Evolutionary conservation across 1,140 invertebrate species (phyloP), one percentile per base, ranked within the genome.

Genomic region (Ostrea edulis): DNA sequence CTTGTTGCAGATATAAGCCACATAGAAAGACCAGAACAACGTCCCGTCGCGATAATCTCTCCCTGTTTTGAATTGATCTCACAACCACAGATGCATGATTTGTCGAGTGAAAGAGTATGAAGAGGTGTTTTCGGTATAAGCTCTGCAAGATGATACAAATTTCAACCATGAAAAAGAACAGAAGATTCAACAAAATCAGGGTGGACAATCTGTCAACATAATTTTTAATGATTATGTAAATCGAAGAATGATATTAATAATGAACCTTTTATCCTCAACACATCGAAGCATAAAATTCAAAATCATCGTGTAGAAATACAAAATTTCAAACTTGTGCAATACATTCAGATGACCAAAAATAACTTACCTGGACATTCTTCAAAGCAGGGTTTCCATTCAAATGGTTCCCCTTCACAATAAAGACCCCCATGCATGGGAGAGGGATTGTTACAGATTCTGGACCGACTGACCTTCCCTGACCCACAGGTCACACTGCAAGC

Each of bases 401-500:
- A 84, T 22, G 91, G 86, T 5, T 91, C 88, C 3, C 93, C 93
- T 0, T 83, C 54, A 89, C 93, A 94, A 85, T 90, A 91, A 8
- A 85, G 68, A 17, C 94, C 94, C 53, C 93, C 93, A 81, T 91
- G 82, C 20, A 85, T 52, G 0, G 94, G 93, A 17, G 87, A n/a
- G 0, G 94, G 94, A 29, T 91, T 91, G 77, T 90, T 92, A 85
- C 94, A 95, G 14, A 89, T 90, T 52, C 94, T 87, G 52, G 87
- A 90, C 9, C 94, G 91, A 58, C 88, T 92, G 55, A 87, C 85
- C 71, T 91, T 92, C 5, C 94, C 94, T 11, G 68, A 81, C 20
- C 92, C 93, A 86, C 94, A 95, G 9, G 93, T 92, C 9, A 91
- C 91, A 4, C 91, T 91, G 84, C 94, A 95, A 14, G 85, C 11